Evolutionary conservation across 2,888 invertebrate species (phyloP).

Genomic region (Melinaea marsaeus): DNA sequence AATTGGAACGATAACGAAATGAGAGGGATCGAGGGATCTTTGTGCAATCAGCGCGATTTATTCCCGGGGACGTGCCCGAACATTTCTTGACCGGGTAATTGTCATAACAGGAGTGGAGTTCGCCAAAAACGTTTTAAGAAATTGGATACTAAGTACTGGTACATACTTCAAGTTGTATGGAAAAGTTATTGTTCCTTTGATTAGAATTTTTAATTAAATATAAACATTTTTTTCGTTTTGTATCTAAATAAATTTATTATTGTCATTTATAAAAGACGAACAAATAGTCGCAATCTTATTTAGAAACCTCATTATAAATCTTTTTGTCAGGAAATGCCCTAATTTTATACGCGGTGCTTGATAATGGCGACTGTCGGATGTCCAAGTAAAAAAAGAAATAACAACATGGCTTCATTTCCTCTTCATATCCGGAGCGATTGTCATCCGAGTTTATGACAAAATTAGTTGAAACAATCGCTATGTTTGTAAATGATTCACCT

Average conservation of each 20-base stretch:
- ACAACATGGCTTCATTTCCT: slow-evolving; percentile 44
- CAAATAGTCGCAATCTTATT: neutral
- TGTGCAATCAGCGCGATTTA: slow-evolving; percentile 73
- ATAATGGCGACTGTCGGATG: slow-evolving; percentile 18
- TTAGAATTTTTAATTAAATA: too few relatives aligned
- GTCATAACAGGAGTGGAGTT: slow-evolving; percentile 25
- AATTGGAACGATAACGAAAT: slow-evolving; percentile 70
- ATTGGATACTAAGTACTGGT: too few relatives aligned
- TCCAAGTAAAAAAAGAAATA: slow-evolving; percentile 24
- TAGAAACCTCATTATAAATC: slow-evolving; percentile 5
- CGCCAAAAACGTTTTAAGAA: neutral
- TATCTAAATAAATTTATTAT: too few relatives aligned
- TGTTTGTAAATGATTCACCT: neutral
- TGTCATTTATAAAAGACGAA: too few relatives aligned
- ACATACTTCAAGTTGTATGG: too few relatives aligned
- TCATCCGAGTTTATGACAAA: slow-evolving; percentile 29
- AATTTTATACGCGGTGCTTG: slow-evolving; percentile 15
- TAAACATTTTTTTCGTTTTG: too few relatives aligned
- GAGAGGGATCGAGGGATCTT: slow-evolving; percentile 64
- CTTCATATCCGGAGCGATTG: slow-evolving; percentile 46
- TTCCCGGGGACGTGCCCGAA: slow-evolving; percentile 48
- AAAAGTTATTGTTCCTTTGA: too few relatives aligned
- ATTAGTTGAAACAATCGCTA: slow-evolving; percentile 21
- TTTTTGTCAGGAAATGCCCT: slow-evolving; percentile 17
- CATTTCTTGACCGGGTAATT: slow-evolving; percentile 44